Base-by-base conservation (phyloP, 1,140 invertebrate species). In the Ruditapes philippinarum region DNA sequence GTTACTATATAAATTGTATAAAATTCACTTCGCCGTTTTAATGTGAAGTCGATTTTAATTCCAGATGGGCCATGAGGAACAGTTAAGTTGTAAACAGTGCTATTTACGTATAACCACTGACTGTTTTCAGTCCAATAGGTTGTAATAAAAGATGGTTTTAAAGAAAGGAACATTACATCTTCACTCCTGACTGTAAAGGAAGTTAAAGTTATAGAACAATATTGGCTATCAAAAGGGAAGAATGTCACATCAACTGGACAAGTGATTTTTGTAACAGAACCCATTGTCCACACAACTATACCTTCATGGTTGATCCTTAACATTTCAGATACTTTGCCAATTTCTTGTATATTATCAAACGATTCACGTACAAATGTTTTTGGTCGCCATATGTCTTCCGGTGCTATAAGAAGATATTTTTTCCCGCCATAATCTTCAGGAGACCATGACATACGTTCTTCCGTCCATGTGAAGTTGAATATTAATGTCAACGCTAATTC, bases 1-100 rank as follows among this genome's bases (percentile, higher is more conserved):
- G 96, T 93, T 40, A 97, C 96, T 11, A 97, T 96, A 93, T 97
- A 97, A 92, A 96, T 95, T 54, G 96, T 95, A 93, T 96, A 97
- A 91, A 95, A 95, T n/a, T 82, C n/a, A 42, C 22, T 42, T n/a
- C 33, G n/a, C 31, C 87, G 31, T 25, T 83, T 45, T 25, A 89
- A 60, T 40, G 49, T 22, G 4, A 89, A 25, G 14, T 5, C 33
- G 0, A 83, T 76, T 0, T 45, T 5, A 19, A 89, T 33, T 19
- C 19, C 7, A 38, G n/a, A 0, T 17, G 5, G 1, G 22, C 2
- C 0, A 11, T 54, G 22, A 9, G 28, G 7, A 1, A 7, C 4
- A n/a, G 40, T 51, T n/a, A 19, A 1, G 28, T 76, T 60, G 5
- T 33, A 54, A 17, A 70, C 60, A 36, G 65, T 42, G 9, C 17